phyloP scores from a whole-genome alignment of 2,797 vertebrate species.

The Dryobates pubescens region DNA sequence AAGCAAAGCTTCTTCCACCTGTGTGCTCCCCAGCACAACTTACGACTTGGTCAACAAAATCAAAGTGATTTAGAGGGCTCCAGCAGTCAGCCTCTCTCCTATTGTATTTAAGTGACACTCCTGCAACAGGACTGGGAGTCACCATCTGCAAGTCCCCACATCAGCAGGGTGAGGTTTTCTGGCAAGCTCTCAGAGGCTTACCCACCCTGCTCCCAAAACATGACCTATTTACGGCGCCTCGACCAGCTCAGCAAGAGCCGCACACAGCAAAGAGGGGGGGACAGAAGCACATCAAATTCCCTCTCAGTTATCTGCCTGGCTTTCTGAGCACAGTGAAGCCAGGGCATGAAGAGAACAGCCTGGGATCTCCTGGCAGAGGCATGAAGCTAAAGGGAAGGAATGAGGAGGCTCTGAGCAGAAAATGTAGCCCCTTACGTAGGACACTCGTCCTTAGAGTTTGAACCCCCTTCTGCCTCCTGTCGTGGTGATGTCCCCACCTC shows the following conservation, averaged over 20 bases:
- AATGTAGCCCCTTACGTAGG: background rate
- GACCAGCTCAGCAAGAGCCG: constrained; percentile 13
- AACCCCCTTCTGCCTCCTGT: background rate
- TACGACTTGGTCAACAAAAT: fast-evolving
- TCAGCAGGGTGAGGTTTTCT: background rate
- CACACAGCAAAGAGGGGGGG: background rate
- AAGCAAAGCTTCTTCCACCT: background rate
- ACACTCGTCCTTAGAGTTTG: fast-evolving
- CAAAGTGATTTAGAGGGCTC: background rate
- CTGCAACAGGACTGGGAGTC: background rate
- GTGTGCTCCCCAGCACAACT: fast-evolving
- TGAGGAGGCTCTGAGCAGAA: background rate
- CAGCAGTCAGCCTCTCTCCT: background rate
- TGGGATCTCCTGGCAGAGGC: fast-evolving
- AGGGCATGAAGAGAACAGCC: background rate
- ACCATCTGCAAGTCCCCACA: background rate
- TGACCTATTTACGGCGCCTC: fast-evolving
- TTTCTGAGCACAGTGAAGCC: fast-evolving
- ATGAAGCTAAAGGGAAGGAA: background rate
- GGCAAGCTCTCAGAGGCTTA: background rate
- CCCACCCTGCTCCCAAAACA: background rate
- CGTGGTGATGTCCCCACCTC: background rate
- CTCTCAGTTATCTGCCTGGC: background rate
- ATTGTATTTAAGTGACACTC: background rate
- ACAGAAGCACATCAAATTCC: background rate